phyloP scores from a whole-genome alignment of 2,797 vertebrate species.

The Artibeus lituratus region DNA sequence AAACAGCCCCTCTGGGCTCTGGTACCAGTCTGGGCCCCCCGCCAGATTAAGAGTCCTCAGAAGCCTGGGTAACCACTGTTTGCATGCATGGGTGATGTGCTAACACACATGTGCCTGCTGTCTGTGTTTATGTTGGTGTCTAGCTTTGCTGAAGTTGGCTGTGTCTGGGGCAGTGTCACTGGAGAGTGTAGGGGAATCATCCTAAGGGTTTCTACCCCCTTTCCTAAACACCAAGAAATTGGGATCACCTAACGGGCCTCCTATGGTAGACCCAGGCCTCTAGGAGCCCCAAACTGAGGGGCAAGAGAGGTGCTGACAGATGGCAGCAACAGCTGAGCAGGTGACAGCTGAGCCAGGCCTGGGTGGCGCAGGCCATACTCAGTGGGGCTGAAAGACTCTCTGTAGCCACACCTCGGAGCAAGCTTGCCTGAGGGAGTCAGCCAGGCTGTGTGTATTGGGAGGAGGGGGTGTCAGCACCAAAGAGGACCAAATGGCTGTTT shows the following conservation, averaged over 20 bases:
- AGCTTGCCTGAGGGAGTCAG: not conserved
- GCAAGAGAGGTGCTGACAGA: slow-evolving; percentile 58
- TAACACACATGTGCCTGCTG: not conserved
- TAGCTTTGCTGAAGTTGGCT: not conserved
- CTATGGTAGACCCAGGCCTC: not conserved
- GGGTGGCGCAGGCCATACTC: not conserved
- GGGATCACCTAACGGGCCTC: not conserved
- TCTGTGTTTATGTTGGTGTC: slow-evolving; percentile 29
- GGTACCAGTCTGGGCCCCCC: slow-evolving; percentile 62
- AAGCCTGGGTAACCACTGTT: slow-evolving; percentile 12
- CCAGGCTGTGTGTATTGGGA: not conserved
- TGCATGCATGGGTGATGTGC: not conserved
- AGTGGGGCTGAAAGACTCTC: not conserved
- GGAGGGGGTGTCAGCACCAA: not conserved
- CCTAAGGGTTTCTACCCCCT: not conserved
- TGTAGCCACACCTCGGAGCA: not conserved
- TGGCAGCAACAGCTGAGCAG: slow-evolving; percentile 68
- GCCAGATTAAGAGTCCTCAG: slow-evolving; percentile 66
- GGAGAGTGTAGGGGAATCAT: not conserved
- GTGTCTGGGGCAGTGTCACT: not conserved
- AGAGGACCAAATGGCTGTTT: not conserved
- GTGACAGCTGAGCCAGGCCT: slow-evolving; percentile 67
- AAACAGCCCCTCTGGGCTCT: slow-evolving; percentile 67
- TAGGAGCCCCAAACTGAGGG: slow-evolving; percentile 36
- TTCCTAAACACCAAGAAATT: slow-evolving; percentile 5